Base-by-base conservation (phyloP, 2,113 vertebrate genomes). In the Peromyscus leucopus region DNA sequence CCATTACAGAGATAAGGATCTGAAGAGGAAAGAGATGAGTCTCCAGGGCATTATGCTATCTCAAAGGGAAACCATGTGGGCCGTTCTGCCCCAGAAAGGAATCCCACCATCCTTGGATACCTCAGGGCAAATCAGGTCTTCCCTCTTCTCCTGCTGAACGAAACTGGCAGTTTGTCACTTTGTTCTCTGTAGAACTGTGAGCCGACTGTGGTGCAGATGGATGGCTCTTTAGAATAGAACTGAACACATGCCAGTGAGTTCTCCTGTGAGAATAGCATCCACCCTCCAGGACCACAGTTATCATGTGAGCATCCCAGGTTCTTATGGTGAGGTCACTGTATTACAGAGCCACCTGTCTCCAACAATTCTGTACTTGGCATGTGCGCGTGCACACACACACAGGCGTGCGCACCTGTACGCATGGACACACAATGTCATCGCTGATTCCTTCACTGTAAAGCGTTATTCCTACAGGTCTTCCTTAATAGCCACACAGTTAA, bases 1-100 rank as follows among this genome's bases (percentile, higher is more conserved):
- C 24, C 72, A 94, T 80, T 78, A 72, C 0, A 89, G 65, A 95
- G 92, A 97, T 89, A 97, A 78, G 16, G 31, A 97, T 97, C 94
- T 89, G 42, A 55, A 92, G 46, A 94, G 86, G 4, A 2, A 55
- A 22, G 71, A 72, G 26, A 94, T 63, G n/a, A 19, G 12, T 90
- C 85, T 95, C 90, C 84, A 36, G 65, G 84, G 90, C 65, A 72
- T 80, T 88, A 65, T 61, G 28, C 88, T 96, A 82, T 89, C 92
- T 97, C 88, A 87, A 26, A 84, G 88, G 21, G 48, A 92, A 88
- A 88, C 1, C 13, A 89, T 51, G 1, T 17, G 46, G 69, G 61
- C 83, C 84, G 76, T 88, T 93, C 90, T 26, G 59, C 88, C 89
- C 16, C 65, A 96, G 92, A 95, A 97, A 96, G 61, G 71, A 90